Evolutionary conservation across 1,140 invertebrate species (phyloP).

Genomic region (Pseudachorutes palmiensis): DNA sequence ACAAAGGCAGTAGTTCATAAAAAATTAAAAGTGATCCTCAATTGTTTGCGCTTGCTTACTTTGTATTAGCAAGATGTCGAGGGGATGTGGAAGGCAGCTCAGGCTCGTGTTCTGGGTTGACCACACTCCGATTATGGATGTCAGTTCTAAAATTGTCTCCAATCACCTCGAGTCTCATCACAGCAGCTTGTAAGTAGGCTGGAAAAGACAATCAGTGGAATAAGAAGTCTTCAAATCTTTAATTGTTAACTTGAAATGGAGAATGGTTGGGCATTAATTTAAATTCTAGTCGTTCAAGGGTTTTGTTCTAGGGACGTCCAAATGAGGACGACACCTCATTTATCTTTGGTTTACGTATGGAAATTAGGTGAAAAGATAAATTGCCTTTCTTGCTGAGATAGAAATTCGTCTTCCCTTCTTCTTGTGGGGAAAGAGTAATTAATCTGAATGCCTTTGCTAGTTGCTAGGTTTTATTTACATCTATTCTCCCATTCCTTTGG

Average conservation of each 20-base stretch:
- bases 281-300: not conserved
- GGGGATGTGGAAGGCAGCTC: not conserved
- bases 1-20: not conserved
- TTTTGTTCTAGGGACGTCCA: too few relatives aligned
- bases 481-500: too few relatives aligned
- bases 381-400: too few relatives aligned
- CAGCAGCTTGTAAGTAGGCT: conserved; percentile 37
- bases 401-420: too few relatives aligned
- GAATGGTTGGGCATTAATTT: not conserved
- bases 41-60: not conserved
- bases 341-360: too few relatives aligned
- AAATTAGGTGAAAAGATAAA: too few relatives aligned
- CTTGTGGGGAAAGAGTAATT: too few relatives aligned
- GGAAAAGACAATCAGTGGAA: not conserved
- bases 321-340: too few relatives aligned
- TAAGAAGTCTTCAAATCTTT: not conserved
- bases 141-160: conserved; percentile 37
- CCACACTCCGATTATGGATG: conserved; percentile 32
- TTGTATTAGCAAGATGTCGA: not conserved
- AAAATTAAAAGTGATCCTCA: not conserved
- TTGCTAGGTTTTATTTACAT: too few relatives aligned
- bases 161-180: conserved; percentile 37
- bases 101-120: conserved; percentile 13
- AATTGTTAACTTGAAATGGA: not conserved
- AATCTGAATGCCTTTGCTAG: too few relatives aligned